Evolutionary conservation across 2,888 invertebrate genomes (phyloP).

Genomic region (Philaethria dido): DNA sequence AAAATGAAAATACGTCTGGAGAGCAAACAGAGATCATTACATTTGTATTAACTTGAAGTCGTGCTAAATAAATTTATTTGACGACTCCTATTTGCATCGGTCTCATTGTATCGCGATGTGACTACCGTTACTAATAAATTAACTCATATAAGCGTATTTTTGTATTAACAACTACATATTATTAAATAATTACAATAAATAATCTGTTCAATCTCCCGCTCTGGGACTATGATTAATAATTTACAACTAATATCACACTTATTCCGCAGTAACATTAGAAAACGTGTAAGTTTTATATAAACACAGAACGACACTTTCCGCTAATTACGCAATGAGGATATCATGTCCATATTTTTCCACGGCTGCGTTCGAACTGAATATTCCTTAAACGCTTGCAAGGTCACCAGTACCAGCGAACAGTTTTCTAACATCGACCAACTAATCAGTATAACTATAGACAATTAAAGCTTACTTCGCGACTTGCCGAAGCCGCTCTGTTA

Average conservation of each 20-base stretch:
- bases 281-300: constrained; percentile 42
- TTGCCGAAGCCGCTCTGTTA: constrained; percentile 64
- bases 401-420: constrained; percentile 60
- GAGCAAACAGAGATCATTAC: constrained; percentile 62
- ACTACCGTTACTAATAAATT: constrained; percentile 39
- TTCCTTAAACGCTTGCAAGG: constrained; percentile 48
- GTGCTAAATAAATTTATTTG: constrained; percentile 35
- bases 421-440: constrained; percentile 54
- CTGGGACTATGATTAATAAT: constrained; percentile 17
- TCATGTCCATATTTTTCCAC: constrained; percentile 45
- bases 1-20: constrained; percentile 54
- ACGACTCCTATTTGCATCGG: constrained; percentile 24
- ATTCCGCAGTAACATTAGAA: constrained; percentile 43
- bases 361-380: constrained; percentile 47
- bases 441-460: constrained; percentile 66
- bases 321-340: constrained; percentile 55
- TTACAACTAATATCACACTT: constrained; percentile 71
- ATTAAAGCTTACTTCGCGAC: constrained; percentile 76
- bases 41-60: constrained; percentile 36
- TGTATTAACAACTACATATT: constrained; percentile 37
- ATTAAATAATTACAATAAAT: constrained; percentile 45
- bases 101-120: constrained; percentile 24
- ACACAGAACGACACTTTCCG: constrained; percentile 40
- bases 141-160: constrained; percentile 47
- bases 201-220: constrained; percentile 29